Conservation (phyloP, 1,140 invertebrate genomes). For the Orchesella cincta region DNA sequence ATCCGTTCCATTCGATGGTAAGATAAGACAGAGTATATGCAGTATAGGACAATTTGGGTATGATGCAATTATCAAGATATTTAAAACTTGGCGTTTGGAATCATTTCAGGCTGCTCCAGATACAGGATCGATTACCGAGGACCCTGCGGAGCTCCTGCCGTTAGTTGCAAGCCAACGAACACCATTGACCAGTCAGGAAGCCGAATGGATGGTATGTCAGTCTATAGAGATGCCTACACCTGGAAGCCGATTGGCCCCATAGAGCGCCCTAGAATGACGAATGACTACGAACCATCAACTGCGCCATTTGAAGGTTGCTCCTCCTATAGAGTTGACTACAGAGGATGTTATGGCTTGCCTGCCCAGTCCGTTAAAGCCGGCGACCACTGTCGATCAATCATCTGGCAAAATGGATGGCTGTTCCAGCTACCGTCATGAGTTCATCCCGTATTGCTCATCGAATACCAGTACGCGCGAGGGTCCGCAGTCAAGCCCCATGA, state of each 20-base stretch:
- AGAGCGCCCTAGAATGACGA: background rate
- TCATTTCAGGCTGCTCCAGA: background rate
- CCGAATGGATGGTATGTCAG: background rate
- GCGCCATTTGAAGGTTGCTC: slow-evolving; percentile 16
- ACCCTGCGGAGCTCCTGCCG: background rate
- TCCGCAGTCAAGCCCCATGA: background rate
- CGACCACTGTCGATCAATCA: background rate
- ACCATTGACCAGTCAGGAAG: background rate
- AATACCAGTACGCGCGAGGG: background rate
- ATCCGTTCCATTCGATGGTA: background rate
- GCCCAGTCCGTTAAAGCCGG: background rate
- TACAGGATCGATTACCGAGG: background rate
- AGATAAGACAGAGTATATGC: too few relatives aligned
- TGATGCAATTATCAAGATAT: too few relatives aligned
- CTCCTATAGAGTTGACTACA: background rate
- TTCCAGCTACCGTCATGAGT: background rate
- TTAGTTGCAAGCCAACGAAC: background rate
- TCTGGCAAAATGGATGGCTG: background rate
- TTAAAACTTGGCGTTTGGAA: background rate
- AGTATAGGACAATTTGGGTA: too few relatives aligned
- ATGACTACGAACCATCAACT: background rate
- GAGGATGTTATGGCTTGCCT: background rate
- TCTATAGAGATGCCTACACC: background rate
- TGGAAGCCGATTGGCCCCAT: background rate
- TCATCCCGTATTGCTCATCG: background rate